These are phyloP conservation scores for Tineola bisselliella DNA, from an alignment of 2,888 invertebrate species.

Conservation along the genomic window DNA sequence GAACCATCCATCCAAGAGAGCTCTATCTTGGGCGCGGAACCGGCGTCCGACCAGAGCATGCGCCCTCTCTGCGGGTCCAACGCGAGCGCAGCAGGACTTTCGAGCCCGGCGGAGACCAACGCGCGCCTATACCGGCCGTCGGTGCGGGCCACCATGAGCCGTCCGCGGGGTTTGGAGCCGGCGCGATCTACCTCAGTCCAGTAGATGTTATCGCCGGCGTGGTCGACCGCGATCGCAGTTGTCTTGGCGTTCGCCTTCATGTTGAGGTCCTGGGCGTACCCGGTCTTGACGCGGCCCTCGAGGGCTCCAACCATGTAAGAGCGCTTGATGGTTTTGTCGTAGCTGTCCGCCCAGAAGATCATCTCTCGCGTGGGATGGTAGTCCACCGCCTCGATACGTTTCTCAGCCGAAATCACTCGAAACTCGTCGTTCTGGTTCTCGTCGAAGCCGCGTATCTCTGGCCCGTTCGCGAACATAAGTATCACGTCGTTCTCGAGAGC, in stretches of 20 bases:
- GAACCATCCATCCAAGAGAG: slow-evolving; percentile 97
- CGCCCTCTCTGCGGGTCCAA: slow-evolving; percentile 87
- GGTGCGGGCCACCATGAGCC: slow-evolving; percentile 86
- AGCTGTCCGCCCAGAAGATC: slow-evolving; percentile 96
- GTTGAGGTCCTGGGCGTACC: slow-evolving; percentile 87
- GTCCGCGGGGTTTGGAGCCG: slow-evolving; percentile 77
- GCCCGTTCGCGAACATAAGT: slow-evolving; percentile 82
- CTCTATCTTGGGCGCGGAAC: slow-evolving; percentile 92
- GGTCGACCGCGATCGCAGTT: slow-evolving; percentile 91
- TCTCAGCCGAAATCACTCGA: slow-evolving; percentile 80
- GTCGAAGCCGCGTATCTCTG: slow-evolving; percentile 83
- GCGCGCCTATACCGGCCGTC: slow-evolving; percentile 90
- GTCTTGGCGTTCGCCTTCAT: slow-evolving; percentile 87
- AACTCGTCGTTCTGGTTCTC: slow-evolving; percentile 74
- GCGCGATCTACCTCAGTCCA: slow-evolving; percentile 89
- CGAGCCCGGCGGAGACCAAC: slow-evolving; percentile 80
- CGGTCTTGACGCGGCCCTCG: slow-evolving; percentile 80
- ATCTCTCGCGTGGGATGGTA: slow-evolving; percentile 85
- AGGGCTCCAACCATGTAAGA: slow-evolving; percentile 88
- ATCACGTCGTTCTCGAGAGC: slow-evolving; percentile 71
- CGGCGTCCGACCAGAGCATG: slow-evolving; percentile 95
- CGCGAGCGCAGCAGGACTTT: slow-evolving; percentile 88
- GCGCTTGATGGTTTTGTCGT: slow-evolving; percentile 88
- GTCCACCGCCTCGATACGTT: slow-evolving; percentile 91
- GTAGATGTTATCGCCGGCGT: slow-evolving; percentile 92